Evolutionary conservation across 2,797 vertebrate genomes (phyloP), one percentile per base, ranked within the genome.

Genomic region (Squalus acanthias): DNA sequence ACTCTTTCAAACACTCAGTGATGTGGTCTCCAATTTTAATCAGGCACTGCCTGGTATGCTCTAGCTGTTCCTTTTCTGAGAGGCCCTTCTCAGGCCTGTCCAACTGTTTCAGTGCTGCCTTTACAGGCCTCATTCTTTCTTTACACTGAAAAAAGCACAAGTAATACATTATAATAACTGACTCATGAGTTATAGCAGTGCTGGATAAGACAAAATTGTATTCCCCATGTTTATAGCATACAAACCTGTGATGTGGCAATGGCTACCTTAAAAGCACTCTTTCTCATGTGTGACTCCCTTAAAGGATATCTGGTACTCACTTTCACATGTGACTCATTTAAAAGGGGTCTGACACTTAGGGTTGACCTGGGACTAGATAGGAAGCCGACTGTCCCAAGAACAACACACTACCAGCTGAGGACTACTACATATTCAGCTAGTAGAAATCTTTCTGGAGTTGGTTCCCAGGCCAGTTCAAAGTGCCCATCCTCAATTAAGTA

Each of bases 1-100:
- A 99, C 96, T 99, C 99, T 97, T 99, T 99, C 96, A 99, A 98
- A 98, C 99, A 99, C 97, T 99, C 99, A 0, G 99, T 99, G 97
- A 99, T 99, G 97, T 99, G 99, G 97, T 99, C 99, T 96, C 99
- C 99, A 74, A 99, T 99, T 98, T 99, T 99, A 96, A 99, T 99
- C 96, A 99, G 98, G 96, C 99, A 99, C 96, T 99, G 99, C 10
- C 99, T 98, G 0, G 99, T 99, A 96, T 99, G 99, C 60, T 99
- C 99, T 7, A 99, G 98, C 97, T 99, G 99, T 96, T 99, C 99
- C 5, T 99, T 98, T 97, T 99, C 99, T 1, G 99, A 99, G 97
- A 99, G 98, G 24, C 99, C 99, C 97, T 99, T 99, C 97, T 99
- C 99, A 46, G 99, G 99, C 87, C 99, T 97, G 97, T 99, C 99